These are phyloP conservation scores for Ctenosaura bakeri DNA, from an alignment of 2,797 vertebrate species.

Conservation along the genomic window DNA sequence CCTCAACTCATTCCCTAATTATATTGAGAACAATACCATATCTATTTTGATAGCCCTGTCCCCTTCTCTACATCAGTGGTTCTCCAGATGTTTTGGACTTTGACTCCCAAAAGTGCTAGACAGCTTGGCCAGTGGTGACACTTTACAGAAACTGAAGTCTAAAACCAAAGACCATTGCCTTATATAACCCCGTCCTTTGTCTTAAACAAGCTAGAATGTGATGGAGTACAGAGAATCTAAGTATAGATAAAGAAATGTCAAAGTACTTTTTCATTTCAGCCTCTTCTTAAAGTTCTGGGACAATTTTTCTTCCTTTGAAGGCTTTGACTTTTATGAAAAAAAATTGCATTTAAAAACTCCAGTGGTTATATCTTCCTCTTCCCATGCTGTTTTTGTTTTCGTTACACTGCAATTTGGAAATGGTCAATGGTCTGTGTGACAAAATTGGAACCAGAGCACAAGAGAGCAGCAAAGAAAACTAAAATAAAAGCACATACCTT, in stretches of 20 bases:
- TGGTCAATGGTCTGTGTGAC: slow-evolving; percentile 27
- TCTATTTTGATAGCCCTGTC: not conserved
- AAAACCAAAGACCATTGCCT: no score
- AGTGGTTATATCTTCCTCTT: slow-evolving; percentile 13
- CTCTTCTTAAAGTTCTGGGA: not conserved
- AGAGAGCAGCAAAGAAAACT: slow-evolving; percentile 25
- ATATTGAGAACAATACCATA: not conserved
- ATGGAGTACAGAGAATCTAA: not conserved
- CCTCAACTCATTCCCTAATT: not conserved
- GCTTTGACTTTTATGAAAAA: not conserved
- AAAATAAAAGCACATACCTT: not conserved
- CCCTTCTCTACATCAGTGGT: not conserved
- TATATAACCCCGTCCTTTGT: not conserved
- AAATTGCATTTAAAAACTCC: slow-evolving; percentile 12
- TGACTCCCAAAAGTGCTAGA: no score
- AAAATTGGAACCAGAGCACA: slow-evolving; percentile 40
- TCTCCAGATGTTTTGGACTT: no score
- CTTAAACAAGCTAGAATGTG: not conserved
- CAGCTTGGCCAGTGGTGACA: no score
- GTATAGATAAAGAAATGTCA: not conserved
- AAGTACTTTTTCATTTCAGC: not conserved
- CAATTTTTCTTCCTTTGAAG: slow-evolving; percentile 23
- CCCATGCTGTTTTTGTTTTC: slow-evolving; percentile 41
- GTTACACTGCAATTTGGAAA: slow-evolving; percentile 34
- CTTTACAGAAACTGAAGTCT: no score